Evolutionary conservation across 1,140 invertebrate genomes (phyloP).

Genomic region (Drosophila ohnishii): DNA sequence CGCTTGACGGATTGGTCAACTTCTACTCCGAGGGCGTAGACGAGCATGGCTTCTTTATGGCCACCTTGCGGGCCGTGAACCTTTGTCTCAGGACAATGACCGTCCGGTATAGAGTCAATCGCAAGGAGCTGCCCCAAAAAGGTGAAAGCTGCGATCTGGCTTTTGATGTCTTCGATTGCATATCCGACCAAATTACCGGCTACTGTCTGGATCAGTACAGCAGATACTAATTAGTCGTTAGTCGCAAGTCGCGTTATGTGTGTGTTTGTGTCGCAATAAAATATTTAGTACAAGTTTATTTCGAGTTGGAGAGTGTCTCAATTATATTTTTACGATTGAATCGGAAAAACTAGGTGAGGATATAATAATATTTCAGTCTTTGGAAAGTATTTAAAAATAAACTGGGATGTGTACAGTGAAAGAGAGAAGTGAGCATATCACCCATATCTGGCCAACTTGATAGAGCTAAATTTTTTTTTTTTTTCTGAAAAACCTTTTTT

Average conservation of each 20-base stretch:
- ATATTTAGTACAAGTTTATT: slow-evolving; percentile 17
- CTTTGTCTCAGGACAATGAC: slow-evolving; percentile 86
- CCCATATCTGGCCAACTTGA: too few species aligned
- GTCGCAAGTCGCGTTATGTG: not conserved
- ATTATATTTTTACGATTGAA: not conserved
- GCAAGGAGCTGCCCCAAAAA: slow-evolving; percentile 83
- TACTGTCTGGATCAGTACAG: slow-evolving; percentile 84
- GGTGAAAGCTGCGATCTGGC: slow-evolving; percentile 88
- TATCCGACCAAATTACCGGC: slow-evolving; percentile 88
- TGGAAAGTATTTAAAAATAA: not conserved
- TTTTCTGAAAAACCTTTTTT: too few species aligned
- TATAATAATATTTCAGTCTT: not conserved
- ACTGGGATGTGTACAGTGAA: too few species aligned
- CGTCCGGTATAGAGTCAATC: slow-evolving; percentile 75
- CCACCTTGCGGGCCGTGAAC: slow-evolving; percentile 87
- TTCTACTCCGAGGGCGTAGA: slow-evolving; percentile 88
- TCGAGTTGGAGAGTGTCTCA: slow-evolving; percentile 11
- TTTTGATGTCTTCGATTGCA: slow-evolving; percentile 89
- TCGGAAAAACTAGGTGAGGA: not conserved
- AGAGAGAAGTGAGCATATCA: too few species aligned
- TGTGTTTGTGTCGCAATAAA: slow-evolving; percentile 18
- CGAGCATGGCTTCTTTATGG: slow-evolving; percentile 88
- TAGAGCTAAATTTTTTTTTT: too few species aligned
- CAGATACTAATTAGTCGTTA: slow-evolving; percentile 49
- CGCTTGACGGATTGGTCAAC: slow-evolving; percentile 86